phyloP scores from a whole-genome alignment of 2,888 invertebrate genomes.

The Hoplodrina ambigua region DNA sequence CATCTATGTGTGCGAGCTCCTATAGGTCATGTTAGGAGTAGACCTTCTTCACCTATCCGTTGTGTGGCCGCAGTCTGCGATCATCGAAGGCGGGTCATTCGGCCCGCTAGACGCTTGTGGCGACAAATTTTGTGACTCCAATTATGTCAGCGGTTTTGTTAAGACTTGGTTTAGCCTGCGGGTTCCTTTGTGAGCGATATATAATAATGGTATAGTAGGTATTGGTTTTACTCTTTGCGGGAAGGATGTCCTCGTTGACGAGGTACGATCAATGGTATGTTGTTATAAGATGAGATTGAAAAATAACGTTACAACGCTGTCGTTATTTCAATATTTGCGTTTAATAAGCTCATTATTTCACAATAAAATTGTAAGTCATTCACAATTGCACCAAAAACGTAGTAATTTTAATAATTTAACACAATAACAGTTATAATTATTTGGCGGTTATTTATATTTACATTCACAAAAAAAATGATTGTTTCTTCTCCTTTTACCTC shows the following conservation, averaged over 20 bases:
- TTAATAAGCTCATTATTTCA: too few species aligned
- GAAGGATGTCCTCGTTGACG: neutral
- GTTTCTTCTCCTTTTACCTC: too few species aligned
- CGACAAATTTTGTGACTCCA: conserved; percentile 58
- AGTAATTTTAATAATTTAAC: too few species aligned
- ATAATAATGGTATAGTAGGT: conserved; percentile 22
- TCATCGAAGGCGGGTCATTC: conserved; percentile 59
- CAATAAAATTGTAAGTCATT: too few species aligned
- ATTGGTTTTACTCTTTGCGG: conserved; percentile 15
- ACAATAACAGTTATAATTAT: too few species aligned
- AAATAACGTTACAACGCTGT: too few species aligned
- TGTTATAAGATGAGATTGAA: neutral
- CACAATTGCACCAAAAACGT: too few species aligned
- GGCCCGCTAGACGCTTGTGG: conserved; percentile 58
- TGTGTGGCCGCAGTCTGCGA: conserved; percentile 29
- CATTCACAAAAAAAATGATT: too few species aligned
- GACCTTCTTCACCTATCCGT: conserved; percentile 18
- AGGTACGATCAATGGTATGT: too few species aligned
- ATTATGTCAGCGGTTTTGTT: conserved; percentile 61
- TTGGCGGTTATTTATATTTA: too few species aligned
- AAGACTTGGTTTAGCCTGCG: conserved; percentile 51
- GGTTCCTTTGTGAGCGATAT: conserved; percentile 32
- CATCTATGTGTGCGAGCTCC: too few species aligned
- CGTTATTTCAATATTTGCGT: too few species aligned
- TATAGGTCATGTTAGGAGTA: neutral